Percentiles rank a stretch among this genome's conserved stretches.
These are phyloP conservation scores for Perca flavescens DNA, from an alignment of 2,113 vertebrate species.

Conservation along the genomic window DNA sequence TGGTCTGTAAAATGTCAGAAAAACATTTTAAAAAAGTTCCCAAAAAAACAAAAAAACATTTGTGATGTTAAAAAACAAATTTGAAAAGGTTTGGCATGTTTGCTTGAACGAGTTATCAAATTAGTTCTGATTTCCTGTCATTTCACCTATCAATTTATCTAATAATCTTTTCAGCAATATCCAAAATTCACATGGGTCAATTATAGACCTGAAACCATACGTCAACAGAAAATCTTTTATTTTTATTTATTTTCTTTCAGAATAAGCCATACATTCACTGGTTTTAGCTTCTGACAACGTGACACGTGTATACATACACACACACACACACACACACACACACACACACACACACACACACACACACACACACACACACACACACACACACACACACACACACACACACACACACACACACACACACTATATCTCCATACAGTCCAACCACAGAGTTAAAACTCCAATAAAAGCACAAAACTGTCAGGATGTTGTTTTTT, in stretches of 20 bases:
- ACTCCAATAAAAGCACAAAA: slow-evolving; percentile 45
- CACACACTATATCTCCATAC: neutral
- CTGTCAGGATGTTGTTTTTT: slow-evolving; percentile 45
- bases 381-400: too few relatives aligned
- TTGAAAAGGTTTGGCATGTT: too few relatives aligned
- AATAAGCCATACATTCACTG: neutral
- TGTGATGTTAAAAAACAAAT: too few relatives aligned
- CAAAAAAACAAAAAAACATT: too few relatives aligned
- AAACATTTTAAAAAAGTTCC: too few relatives aligned
- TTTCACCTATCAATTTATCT: too few relatives aligned
- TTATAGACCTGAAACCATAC: neutral
- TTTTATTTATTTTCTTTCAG: neutral
- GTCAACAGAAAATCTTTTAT: neutral
- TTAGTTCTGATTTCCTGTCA: too few relatives aligned
- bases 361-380: too few relatives aligned
- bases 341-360: neutral
- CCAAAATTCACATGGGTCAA: neutral
- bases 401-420: neutral
- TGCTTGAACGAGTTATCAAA: too few relatives aligned
- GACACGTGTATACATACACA: too few relatives aligned
- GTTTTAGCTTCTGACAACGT: neutral
- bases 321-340: neutral
- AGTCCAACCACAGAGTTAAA: slow-evolving; percentile 23
- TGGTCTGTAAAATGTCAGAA: too few relatives aligned
- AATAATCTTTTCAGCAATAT: neutral